Conservation (phyloP, 2,113 vertebrate species). For the Tenebrosternarchus preto region DNA sequence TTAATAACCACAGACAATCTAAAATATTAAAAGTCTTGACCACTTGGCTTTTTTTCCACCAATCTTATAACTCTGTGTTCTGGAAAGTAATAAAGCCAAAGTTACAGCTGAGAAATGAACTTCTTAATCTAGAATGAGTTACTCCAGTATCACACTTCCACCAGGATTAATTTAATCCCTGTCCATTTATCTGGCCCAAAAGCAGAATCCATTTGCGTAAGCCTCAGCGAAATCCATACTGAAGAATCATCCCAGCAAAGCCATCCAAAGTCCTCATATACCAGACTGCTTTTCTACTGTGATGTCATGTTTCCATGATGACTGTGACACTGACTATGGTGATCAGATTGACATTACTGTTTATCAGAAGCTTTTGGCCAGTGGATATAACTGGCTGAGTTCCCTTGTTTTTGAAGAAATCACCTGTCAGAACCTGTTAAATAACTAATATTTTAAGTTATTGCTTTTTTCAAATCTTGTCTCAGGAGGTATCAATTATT, state of each 20-base stretch:
- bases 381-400: background rate
- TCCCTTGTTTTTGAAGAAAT: no score
- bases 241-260: conserved; percentile 28
- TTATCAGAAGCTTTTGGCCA: conserved; percentile 15
- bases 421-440: no score
- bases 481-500: no score
- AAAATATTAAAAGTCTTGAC: no score
- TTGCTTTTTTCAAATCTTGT: no score
- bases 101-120: conserved; percentile 13
- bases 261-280: background rate
- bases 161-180: conserved; percentile 22
- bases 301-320: conserved; percentile 43
- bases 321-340: background rate
- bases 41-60: no score
- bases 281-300: background rate
- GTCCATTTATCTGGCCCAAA: background rate
- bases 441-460: no score
- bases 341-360: conserved; percentile 10
- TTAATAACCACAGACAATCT: no score
- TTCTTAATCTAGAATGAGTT: conserved; percentile 13
- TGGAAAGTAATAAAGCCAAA: background rate
- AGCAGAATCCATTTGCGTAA: conserved; percentile 36
- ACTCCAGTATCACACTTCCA: background rate
- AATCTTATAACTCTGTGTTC: no score
- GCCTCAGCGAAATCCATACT: conserved; percentile 22